Conservation (phyloP, 2,113 vertebrate species). For the Tychaedon coryphoeus region DNA sequence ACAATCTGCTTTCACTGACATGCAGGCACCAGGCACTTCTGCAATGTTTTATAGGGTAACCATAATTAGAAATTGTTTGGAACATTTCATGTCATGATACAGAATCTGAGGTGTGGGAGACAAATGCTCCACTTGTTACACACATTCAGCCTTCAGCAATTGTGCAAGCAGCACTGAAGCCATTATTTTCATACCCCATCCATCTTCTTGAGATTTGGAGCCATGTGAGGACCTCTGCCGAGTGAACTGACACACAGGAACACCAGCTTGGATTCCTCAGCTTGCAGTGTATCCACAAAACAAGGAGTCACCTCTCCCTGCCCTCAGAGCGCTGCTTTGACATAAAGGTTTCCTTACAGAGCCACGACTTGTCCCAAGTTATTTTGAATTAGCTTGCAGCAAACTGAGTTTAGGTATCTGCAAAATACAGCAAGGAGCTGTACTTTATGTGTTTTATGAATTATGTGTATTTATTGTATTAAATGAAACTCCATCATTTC, state of each 20-base stretch:
- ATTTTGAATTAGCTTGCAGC: background rate
- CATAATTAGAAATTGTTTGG: fast-evolving
- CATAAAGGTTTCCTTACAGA: fast-evolving
- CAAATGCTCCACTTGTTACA: fast-evolving
- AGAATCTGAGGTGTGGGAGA: fast-evolving
- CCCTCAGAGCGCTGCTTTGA: fast-evolving
- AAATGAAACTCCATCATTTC: background rate
- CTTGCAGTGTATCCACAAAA: fast-evolving
- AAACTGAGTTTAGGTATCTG: fast-evolving
- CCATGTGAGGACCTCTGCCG: fast-evolving
- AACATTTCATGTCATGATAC: fast-evolving
- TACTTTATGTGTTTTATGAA: too few species aligned
- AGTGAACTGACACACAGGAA: fast-evolving
- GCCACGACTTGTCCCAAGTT: fast-evolving
- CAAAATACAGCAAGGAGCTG: background rate
- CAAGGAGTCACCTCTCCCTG: fast-evolving
- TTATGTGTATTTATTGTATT: too few species aligned
- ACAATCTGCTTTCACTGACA: fast-evolving
- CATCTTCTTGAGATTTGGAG: too few species aligned
- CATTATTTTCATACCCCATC: fast-evolving
- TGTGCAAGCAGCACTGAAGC: fast-evolving
- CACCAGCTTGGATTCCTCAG: fast-evolving
- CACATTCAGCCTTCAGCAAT: fast-evolving
- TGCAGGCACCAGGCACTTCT: fast-evolving
- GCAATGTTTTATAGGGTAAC: fast-evolving